These are phyloP conservation scores for Brachynemurus nebulosus DNA, from an alignment of 2,888 invertebrate genomes.

Conservation along the genomic window DNA sequence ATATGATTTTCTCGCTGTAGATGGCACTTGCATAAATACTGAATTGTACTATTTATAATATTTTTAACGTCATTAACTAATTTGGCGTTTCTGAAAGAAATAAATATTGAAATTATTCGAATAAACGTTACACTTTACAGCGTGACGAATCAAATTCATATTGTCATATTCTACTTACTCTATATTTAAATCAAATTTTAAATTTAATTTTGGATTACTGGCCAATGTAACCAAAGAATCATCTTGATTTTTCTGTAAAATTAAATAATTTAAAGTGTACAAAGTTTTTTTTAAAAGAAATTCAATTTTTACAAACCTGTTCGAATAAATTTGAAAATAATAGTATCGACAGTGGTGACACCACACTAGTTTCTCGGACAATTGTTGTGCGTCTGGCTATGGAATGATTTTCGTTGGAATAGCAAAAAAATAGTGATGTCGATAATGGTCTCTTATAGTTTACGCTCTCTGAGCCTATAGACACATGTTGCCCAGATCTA, in stretches of 20 bases:
- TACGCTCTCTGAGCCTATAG: constrained; percentile 48
- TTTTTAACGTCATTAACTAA: no score
- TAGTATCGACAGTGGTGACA: constrained; percentile 43
- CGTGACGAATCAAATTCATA: no score
- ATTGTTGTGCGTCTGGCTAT: constrained; percentile 38
- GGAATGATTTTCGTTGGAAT: constrained; percentile 43
- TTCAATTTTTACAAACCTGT: neutral
- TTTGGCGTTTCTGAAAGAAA: no score
- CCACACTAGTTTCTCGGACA: constrained; percentile 40
- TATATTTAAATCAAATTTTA: neutral
- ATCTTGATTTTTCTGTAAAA: neutral
- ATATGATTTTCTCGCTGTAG: neutral
- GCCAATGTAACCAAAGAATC: neutral
- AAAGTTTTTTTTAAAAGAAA: no score
- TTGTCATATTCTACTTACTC: neutral
- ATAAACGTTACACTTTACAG: no score
- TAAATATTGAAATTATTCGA: no score
- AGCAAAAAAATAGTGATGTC: constrained; percentile 35
- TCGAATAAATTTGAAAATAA: constrained; percentile 34
- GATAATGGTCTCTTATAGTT: constrained; percentile 38
- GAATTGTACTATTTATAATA: neutral
- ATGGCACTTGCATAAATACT: neutral
- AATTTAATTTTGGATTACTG: neutral
- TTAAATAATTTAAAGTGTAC: neutral
- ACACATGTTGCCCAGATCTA: constrained; percentile 41